Conservation (phyloP, 2,888 invertebrate species). For the Acanthosepion pharaonis region DNA sequence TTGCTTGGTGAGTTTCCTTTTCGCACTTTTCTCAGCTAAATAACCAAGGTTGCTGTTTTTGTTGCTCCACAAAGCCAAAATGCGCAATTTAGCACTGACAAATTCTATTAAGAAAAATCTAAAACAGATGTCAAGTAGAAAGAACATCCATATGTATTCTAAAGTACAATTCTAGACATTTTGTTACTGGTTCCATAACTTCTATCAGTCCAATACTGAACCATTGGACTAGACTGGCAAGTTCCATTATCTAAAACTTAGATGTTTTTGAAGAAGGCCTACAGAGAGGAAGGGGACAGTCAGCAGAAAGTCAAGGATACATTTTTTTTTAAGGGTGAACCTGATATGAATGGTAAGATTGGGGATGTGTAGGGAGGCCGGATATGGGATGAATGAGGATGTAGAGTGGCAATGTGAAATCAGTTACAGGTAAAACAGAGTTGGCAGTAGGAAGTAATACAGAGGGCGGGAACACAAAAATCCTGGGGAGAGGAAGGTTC, state of each 20-base stretch:
- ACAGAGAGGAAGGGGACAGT: no score
- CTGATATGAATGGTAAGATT: neutral
- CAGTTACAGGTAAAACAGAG: neutral
- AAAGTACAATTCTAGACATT: no score
- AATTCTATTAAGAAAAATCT: neutral
- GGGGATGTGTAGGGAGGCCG: neutral
- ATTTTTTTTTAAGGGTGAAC: neutral
- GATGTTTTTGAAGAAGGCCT: no score
- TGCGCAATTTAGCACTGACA: neutral
- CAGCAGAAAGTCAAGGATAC: neutral
- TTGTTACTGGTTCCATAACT: no score
- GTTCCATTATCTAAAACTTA: no score
- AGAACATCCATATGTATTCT: no score
- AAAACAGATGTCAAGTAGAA: neutral
- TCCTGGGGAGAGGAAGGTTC: neutral
- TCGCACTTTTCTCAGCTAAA: neutral
- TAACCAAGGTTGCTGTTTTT: neutral
- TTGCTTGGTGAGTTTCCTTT: neutral
- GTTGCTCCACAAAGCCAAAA: neutral
- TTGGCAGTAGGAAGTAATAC: neutral
- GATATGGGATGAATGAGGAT: neutral
- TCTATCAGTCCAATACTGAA: no score
- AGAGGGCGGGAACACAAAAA: neutral
- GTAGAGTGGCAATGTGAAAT: neutral
- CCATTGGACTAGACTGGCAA: no score